Evolutionary conservation across 2,797 vertebrate species (phyloP), one percentile per base, ranked within the genome.

Genomic region (Geotria australis): DNA sequence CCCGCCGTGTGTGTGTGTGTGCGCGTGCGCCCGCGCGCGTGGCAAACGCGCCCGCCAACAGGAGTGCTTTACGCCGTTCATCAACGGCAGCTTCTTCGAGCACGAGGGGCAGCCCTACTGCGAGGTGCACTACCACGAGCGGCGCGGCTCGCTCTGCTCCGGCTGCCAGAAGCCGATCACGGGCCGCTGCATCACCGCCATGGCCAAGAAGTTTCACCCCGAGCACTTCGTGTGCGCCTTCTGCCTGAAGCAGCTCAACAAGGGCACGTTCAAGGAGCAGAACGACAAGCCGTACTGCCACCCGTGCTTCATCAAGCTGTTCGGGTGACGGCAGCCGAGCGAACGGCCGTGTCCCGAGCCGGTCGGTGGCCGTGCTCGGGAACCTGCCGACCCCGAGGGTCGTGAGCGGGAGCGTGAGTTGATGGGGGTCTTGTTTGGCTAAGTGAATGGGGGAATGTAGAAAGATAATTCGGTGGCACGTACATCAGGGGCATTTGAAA

Each of bases 101-200:
- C 88, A 95, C 0, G 86, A 93, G 0, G 85, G 85, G 61, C 89
- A 95, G 72, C 89, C 89, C 13, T 95, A 86, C 76, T 98, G 89
- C 1, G 89, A 98, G 77, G 81, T 91, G 59, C 88, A 98, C 70
- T 98, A 98, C 73, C 89, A 98, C 0, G 81, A 89, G 68, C 80
- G 80, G 4, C 84, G 89, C 0, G 86, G 89, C 65, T 96, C 89
- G 0, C 83, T 96, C 58, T 96, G 86, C 71, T 91, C 85, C 0
- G 89, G 88, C 65, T 98, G 89, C 66, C 89, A 98, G 77, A 98
- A 96, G 70, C 89, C 89, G 57, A 98, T 98, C 74, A 98, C 88
- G 0, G 89, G 89, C 61, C 86, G 88, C 69, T 98, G 88, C 65
- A 94, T 96, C 75, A 94, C 88, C 1, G 89, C 89, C 60, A 95